Evolutionary conservation across 1,140 invertebrate species (phyloP).

Genomic region (Calosoma granatense): DNA sequence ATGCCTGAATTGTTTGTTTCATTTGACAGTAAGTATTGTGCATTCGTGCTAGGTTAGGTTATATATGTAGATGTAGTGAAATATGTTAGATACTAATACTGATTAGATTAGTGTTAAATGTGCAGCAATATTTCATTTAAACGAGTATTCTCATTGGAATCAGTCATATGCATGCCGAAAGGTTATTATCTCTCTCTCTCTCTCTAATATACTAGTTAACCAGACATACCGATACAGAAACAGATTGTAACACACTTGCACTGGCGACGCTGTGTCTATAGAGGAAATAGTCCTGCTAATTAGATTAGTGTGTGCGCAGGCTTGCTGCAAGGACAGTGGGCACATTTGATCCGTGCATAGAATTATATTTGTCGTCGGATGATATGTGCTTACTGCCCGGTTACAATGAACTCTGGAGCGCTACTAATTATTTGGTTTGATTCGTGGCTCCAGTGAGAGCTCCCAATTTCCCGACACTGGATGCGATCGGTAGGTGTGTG

Average conservation of each 20-base stretch:
- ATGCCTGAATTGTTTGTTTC: conserved; percentile 89
- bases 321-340: neutral
- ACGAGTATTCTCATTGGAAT: neutral
- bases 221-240: neutral
- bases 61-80: conserved; percentile 21
- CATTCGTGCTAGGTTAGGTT: too few relatives aligned
- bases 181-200: too few relatives aligned
- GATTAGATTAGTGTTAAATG: neutral
- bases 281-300: neutral
- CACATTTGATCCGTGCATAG: neutral
- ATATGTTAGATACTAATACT: neutral
- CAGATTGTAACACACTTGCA: neutral
- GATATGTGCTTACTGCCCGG: neutral
- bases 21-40: conserved; percentile 76
- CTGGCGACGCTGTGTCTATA: neutral
- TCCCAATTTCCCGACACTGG: conserved; percentile 56
- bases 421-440: conserved; percentile 6
- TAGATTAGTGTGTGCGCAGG: neutral
- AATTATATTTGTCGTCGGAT: neutral
- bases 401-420: neutral
- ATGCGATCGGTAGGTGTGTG: conserved; percentile 53
- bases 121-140: neutral
- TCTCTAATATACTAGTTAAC: neutral
- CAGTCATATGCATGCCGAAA: neutral
- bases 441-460: conserved; percentile 51